These are phyloP conservation scores for Cheiracanthium punctorium DNA, from an alignment of 2,888 invertebrate genomes.

Conservation along the genomic window DNA sequence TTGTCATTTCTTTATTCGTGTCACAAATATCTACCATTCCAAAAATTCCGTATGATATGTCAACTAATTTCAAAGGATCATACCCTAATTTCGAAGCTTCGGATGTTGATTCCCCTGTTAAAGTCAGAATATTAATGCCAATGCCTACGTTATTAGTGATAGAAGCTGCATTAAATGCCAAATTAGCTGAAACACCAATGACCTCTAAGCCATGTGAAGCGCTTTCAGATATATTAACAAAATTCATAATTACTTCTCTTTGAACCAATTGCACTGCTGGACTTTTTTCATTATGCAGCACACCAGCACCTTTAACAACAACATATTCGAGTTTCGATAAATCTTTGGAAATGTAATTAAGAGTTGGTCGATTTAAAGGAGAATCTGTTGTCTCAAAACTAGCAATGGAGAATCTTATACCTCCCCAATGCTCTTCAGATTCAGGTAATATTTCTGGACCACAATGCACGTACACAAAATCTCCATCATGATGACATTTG, in stretches of 20 bases:
- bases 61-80: conserved; percentile 85
- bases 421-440: conserved; percentile 92
- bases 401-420: conserved; percentile 91
- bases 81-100: conserved; percentile 85
- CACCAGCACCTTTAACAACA: conserved; percentile 94
- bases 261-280: conserved; percentile 93
- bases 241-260: conserved; percentile 88
- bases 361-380: conserved; percentile 39
- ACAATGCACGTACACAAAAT: conserved; percentile 95
- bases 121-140: conserved; percentile 90
- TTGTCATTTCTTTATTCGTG: conserved; percentile 90
- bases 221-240: conserved; percentile 87
- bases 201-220: conserved; percentile 95
- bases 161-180: conserved; percentile 81
- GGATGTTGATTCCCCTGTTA: conserved; percentile 86
- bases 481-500: conserved; percentile 90
- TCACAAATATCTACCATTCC: conserved; percentile 98
- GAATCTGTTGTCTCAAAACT: conserved; percentile 85
- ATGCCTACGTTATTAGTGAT: conserved; percentile 89
- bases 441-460: conserved; percentile 79
- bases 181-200: conserved; percentile 89
- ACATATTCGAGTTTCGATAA: conserved; percentile 77
- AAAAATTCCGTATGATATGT: conserved; percentile 91
- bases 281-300: conserved; percentile 94
- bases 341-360: conserved; percentile 25